Conservation (phyloP, 2,113 vertebrate species). For the Melanocharis versteri region DNA sequence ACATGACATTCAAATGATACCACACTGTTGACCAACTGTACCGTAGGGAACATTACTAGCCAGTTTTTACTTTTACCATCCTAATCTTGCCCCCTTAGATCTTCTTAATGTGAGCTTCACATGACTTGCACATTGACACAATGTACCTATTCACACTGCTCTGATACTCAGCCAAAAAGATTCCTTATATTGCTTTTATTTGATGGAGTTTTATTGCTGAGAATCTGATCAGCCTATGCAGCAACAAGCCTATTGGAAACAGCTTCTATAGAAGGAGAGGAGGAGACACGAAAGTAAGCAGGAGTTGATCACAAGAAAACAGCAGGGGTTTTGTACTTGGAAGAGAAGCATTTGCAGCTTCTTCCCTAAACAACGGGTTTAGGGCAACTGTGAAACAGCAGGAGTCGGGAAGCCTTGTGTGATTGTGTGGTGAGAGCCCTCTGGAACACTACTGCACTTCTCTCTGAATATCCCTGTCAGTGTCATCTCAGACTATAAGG, state of each 20-base stretch:
- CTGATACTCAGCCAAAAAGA: neutral
- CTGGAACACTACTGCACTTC: neutral
- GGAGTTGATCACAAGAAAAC: neutral
- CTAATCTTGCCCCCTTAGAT: neutral
- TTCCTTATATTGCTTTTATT: neutral
- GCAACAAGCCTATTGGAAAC: neutral
- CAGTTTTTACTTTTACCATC: neutral
- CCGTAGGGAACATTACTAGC: neutral
- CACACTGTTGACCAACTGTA: neutral
- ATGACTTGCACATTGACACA: neutral
- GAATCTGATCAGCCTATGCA: neutral
- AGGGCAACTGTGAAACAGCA: neutral
- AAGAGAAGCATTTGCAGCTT: neutral
- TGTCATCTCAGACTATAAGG: neutral
- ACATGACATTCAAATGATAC: no score
- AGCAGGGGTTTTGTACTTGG: neutral
- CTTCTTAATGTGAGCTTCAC: neutral
- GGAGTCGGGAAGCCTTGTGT: neutral
- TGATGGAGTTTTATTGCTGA: neutral
- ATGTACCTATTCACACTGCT: neutral
- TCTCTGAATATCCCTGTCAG: neutral
- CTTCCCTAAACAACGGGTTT: neutral
- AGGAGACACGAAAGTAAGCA: neutral
- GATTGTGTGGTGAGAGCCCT: neutral
- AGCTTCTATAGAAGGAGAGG: neutral